phyloP scores from a whole-genome alignment of 2,113 vertebrate species.

The Glaucidium brasilianum region DNA sequence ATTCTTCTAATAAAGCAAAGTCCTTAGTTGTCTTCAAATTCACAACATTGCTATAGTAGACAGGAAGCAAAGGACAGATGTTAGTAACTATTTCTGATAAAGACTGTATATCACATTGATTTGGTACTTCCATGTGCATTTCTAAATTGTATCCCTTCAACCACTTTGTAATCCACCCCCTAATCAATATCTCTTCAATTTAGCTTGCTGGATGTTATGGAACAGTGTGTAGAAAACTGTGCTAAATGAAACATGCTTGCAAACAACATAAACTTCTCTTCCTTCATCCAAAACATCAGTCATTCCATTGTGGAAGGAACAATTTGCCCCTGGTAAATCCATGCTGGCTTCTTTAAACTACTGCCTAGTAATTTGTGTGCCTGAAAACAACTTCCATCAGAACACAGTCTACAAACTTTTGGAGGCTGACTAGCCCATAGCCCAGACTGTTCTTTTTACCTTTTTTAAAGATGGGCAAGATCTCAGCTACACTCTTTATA shows the following conservation, averaged over 20 bases:
- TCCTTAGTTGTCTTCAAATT: neutral
- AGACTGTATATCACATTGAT: neutral
- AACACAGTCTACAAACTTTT: neutral
- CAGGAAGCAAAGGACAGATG: neutral
- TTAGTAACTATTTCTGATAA: neutral
- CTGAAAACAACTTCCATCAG: neutral
- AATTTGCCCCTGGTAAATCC: neutral
- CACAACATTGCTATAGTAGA: neutral
- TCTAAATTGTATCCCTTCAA: neutral
- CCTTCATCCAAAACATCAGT: neutral
- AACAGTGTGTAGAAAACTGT: neutral
- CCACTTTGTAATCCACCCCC: neutral
- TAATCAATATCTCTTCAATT: neutral
- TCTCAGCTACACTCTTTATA: neutral
- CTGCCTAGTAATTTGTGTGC: neutral
- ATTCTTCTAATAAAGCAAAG: neutral
- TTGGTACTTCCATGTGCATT: neutral
- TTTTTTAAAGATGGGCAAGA: neutral
- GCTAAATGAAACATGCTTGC: neutral
- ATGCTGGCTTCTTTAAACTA: neutral
- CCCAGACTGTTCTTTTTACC: neutral
- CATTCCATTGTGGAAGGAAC: neutral
- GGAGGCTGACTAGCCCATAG: neutral
- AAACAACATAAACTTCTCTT: neutral
- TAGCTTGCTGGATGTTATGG: neutral